Conservation (phyloP, 2,888 invertebrate species). For the Lasioglossum malachurum region DNA sequence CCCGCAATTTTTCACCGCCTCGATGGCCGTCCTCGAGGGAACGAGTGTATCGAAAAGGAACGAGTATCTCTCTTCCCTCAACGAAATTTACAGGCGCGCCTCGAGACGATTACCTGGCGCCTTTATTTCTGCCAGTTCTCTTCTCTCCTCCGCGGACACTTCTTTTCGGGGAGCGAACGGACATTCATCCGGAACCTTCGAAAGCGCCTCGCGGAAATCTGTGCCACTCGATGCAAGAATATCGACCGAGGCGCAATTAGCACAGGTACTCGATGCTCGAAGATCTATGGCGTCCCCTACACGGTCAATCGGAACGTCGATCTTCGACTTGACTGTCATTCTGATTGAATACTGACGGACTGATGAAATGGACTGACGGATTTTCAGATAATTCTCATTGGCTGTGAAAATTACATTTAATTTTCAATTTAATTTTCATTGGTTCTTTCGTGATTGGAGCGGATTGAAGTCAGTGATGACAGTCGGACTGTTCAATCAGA, state of each 20-base stretch:
- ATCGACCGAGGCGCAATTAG: neutral
- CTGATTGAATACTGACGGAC: too few species aligned
- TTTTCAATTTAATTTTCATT: too few species aligned
- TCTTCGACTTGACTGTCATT: too few species aligned
- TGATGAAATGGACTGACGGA: too few species aligned
- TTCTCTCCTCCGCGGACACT: neutral
- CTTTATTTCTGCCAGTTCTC: neutral
- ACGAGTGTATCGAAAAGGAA: conserved; percentile 5
- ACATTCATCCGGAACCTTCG: neutral
- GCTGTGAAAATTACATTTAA: too few species aligned
- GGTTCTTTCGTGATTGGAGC: too few species aligned
- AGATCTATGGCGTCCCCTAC: too few species aligned
- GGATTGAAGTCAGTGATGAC: too few species aligned
- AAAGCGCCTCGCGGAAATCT: neutral
- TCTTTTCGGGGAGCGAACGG: neutral
- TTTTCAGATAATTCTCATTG: too few species aligned
- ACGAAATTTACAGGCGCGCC: neutral
- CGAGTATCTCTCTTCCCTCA: neutral
- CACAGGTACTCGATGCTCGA: too few species aligned
- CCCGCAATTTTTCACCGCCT: conserved; percentile 32
- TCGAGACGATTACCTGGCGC: neutral
- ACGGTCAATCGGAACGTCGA: too few species aligned
- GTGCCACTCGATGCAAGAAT: neutral
- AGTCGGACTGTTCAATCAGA: too few species aligned
- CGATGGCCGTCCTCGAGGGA: neutral